Evolutionary conservation across 2,113 vertebrate species (phyloP), one percentile per base, ranked within the genome.

Genomic region (Solea solea): DNA sequence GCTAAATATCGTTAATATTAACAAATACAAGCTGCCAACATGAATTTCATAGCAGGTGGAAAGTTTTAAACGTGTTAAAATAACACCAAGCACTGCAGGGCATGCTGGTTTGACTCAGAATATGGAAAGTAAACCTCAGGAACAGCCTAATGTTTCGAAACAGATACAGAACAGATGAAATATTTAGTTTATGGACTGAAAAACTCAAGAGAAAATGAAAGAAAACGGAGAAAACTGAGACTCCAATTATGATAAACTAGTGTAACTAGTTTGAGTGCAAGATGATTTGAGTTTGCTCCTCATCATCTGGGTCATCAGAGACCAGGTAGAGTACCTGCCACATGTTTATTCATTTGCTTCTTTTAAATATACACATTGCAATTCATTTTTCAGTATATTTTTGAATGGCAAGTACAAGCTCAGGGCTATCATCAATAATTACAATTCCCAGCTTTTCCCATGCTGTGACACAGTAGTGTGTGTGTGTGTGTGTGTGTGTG

Each of bases 371-470:
- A 44, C 11, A 42, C 10, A 67, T 45, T 39, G 14, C 51, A 52
- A 66, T 61, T 51, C 7, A 67, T 34, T 67, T 56, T 61, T 34
- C 65, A 25, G 45, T 51, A 27, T 64, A 52, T 74, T 80, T 74
- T 73, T 67, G 69, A 82, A 80, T 72, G 58, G 62, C 52, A 82
- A 74, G 66, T 53, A 54, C 53, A 62, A 60, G 66, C 76, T 86
- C 39, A 68, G 39, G 66, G 80, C 69, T 50, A 62, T 69, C 66
- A 74, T 83, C 74, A 75, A 78, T 80, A 76, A 55, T 67, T 69
- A 4, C 41, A 66, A 56, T 79, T 69, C 41, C 42, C 51, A 27
- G 13, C 44, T 59, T 50, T 51, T 45, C 50, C 25, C 50, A 53
- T 15, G 62, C 60, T 44, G 12, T n/a, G 15, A 62, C 50, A 52